phyloP scores from a whole-genome alignment of 2,888 invertebrate species.

The Cephus runcator region DNA sequence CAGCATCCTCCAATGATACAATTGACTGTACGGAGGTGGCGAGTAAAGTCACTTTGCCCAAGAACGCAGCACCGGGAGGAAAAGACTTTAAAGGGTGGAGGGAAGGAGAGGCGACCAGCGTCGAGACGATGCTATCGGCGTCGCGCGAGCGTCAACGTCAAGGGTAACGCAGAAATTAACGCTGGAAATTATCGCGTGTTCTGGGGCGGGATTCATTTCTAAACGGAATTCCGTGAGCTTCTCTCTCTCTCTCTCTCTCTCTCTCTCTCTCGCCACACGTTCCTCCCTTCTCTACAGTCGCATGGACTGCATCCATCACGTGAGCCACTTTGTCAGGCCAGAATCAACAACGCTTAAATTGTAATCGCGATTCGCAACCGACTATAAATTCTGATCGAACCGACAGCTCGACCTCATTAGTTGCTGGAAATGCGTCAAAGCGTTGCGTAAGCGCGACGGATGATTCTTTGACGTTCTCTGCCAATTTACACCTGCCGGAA shows the following conservation, averaged over 20 bases:
- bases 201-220: slow-evolving; percentile 17
- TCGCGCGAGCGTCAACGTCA: not conserved
- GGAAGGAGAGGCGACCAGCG: not conserved
- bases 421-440: slow-evolving; percentile 1
- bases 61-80: not conserved
- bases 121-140: not conserved
- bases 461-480: no score
- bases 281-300: slow-evolving; percentile 19
- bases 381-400: slow-evolving; percentile 48
- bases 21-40: not conserved
- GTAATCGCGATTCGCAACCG: slow-evolving; percentile 54
- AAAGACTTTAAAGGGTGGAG: not conserved
- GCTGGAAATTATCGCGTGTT: not conserved
- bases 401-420: slow-evolving; percentile 40
- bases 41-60: no score
- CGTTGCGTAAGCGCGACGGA: no score
- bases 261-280: slow-evolving; percentile 11
- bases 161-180: slow-evolving; percentile 1
- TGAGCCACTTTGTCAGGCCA: slow-evolving; percentile 54
- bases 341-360: slow-evolving; percentile 57
- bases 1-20: not conserved
- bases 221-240: slow-evolving; percentile 12
- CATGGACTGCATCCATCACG: slow-evolving; percentile 52
- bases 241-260: not conserved
- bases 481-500: no score